Evolutionary conservation across 2,797 vertebrate species (phyloP), one percentile per base, ranked within the genome.

Genomic region (Adelosebastes latens): DNA sequence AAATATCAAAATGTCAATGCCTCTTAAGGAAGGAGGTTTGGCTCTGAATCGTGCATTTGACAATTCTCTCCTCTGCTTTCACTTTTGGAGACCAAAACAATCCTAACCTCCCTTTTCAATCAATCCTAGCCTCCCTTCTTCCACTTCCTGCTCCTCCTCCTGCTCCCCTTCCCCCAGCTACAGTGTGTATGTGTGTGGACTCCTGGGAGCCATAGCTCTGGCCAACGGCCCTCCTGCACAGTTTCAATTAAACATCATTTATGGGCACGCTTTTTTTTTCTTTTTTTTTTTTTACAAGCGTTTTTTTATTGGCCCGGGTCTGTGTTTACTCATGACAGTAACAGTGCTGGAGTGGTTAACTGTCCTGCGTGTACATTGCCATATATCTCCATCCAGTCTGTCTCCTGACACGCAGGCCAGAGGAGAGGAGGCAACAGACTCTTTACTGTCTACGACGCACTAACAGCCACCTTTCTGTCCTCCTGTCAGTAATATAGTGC

Each of bases 201-300:
- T 82, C 87, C 53, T 82, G 91, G 87, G 89, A 92, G 80, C 65
- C 61, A 62, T 83, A 46, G 84, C 84, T 77, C 81, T 77, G 85
- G 84, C 64, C 9, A 93, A 84, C 82, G 85, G 80, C 90, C 82
- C 87, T 89, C 85, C 89, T 90, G 86, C 91, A 92, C 89, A 89
- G 79, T 94, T 95, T 94, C 89, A 95, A 95, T 95, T 94, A 94
- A 94, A 94, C 84, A 90, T 91, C 83, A 87, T 95, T 96, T 95
- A 94, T 92, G 87, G 86, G 80, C 81, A 78, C 81, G 82, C 36
- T 75, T 83, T 79, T 63, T 79, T 60, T 76, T 4, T 0, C 10
- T 4, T 0, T 58, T 25, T 58, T 27, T 14, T 8, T 85, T 85
- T 90, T 91, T 76, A 91, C 86, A 77, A 84, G 74, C 22, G 18